Evolutionary conservation across 2,888 invertebrate species (phyloP), one percentile per base, ranked within the genome.

Genomic region (Athrips mouffetella): DNA sequence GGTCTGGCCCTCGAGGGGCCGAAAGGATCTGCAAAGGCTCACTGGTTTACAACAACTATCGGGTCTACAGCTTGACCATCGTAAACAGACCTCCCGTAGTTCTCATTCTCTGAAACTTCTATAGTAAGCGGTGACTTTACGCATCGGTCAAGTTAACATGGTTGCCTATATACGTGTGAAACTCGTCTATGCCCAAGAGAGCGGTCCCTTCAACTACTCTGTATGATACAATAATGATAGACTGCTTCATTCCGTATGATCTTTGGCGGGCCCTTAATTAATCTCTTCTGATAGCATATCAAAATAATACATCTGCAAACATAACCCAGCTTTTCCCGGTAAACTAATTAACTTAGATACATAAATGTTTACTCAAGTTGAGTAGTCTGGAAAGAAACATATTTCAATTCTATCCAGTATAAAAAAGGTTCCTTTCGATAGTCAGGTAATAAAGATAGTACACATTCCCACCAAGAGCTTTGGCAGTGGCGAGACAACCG

Each of bases 21-120:
- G 58, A 49, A 63, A 55, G 67, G 70, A 66, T 71, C 71, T 67
- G 57, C 60, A 55, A 55, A 64, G 64, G 59, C 61, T 58, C 60
- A 61, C 62, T 65, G 60, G 70, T 67, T 71, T 68, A 73, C 67
- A 68, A 67, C 61, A 66, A 67, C 78, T 74, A 78, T 78, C 65
- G 66, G 57, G 57, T 67, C 67, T 53, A 50, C 8, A 23, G 25
- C 23, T 40, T 25, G 25, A 8, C 40, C 40, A 23, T 25, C 25
- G 15, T 25, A 40, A 13, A 15, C 25, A 25, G 23, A 8, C 15
- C 23, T 39, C 7, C 25, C 10, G 7, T 23, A 40, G 15, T 4
- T 25, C 2, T 13, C 15, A 15, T 8, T 8, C 8, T 29, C n/a
- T 6, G 18, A 42, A 42, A 7, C n/a, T 2, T 6, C 16, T 6